Evolutionary conservation across 2,888 invertebrate genomes (phyloP), one percentile per base, ranked within the genome.

Genomic region (Euproctis similis): DNA sequence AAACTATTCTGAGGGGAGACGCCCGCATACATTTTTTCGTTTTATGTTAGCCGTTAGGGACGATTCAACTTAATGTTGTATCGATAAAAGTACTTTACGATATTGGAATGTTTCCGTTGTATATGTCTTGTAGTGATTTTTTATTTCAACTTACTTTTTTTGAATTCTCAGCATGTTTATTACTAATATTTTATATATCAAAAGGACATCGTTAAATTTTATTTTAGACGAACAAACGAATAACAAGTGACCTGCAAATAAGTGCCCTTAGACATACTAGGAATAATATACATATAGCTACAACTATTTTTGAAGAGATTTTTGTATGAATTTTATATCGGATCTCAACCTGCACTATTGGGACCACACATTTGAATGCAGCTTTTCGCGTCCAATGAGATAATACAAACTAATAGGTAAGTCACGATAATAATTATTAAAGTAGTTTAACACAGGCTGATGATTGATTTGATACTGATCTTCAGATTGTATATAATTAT

Each of bases 381-480:
- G 53, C 51, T 54, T 62, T 76, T 70, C 59, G 49, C 77, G 67
- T 65, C 46, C 44, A 40, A 51, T 53, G 57, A 27, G 81, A 76
- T 80, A 75, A 82, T 81, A 82, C 82, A 75, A 48, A 62, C 42
- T 48, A 59, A 51, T 64, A 80, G 82, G 82, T 82, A 58, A 77
- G 81, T 71, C 11, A 4, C 6, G 4, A 4, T 14, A 26, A 30
- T 16, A 20, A 13, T 20, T 8, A 18, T 13, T n/a, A n/a, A n/a
- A n/a, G n/a, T n/a, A n/a, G n/a, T n/a, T n/a, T n/a, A n/a, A n/a
- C n/a, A n/a, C n/a, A n/a, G n/a, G n/a, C n/a, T n/a, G n/a, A n/a
- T n/a, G n/a, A n/a, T n/a, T n/a, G n/a, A n/a, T n/a, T n/a, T n/a
- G n/a, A n/a, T n/a, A n/a, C n/a, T n/a, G n/a, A n/a, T n/a, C n/a